Evolutionary conservation across 1,140 invertebrate species (phyloP).

Genomic region (Hyles vespertilio): DNA sequence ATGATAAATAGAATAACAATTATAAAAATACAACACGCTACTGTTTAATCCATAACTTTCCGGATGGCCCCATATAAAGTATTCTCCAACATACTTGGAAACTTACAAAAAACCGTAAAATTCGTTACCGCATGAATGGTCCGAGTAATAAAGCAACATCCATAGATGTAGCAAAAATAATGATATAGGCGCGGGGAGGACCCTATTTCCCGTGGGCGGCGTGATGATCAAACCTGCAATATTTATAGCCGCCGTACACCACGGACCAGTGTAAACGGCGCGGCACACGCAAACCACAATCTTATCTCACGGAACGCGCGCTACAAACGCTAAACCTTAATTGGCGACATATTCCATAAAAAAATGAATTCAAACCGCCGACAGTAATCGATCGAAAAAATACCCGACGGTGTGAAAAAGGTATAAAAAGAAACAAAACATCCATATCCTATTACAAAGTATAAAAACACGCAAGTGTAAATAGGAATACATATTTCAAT

Average conservation of each 20-base stretch:
- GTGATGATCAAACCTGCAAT: slow-evolving; percentile 32
- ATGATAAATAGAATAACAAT: too few relatives aligned
- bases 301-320: slow-evolving; percentile 37
- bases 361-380: not conserved
- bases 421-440: too few relatives aligned
- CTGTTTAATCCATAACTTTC: too few relatives aligned
- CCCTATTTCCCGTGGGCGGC: slow-evolving; percentile 33
- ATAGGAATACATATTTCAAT: slow-evolving; percentile 3
- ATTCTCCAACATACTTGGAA: too few relatives aligned
- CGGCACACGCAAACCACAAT: slow-evolving; percentile 29
- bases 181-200: slow-evolving; percentile 14
- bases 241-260: slow-evolving; percentile 30
- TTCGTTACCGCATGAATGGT: too few relatives aligned
- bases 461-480: slow-evolving; percentile 4
- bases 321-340: slow-evolving; percentile 5
- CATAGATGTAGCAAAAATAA: slow-evolving; percentile 8
- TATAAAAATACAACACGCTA: too few relatives aligned
- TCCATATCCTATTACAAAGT: too few relatives aligned
- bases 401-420: too few relatives aligned
- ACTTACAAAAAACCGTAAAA: too few relatives aligned
- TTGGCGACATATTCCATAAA: not conserved
- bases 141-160: not conserved
- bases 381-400: too few relatives aligned
- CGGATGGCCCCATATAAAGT: too few relatives aligned
- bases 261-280: slow-evolving; percentile 25